Conservation (phyloP, 2,113 vertebrate genomes). For the Tachuris rubrigastra region DNA sequence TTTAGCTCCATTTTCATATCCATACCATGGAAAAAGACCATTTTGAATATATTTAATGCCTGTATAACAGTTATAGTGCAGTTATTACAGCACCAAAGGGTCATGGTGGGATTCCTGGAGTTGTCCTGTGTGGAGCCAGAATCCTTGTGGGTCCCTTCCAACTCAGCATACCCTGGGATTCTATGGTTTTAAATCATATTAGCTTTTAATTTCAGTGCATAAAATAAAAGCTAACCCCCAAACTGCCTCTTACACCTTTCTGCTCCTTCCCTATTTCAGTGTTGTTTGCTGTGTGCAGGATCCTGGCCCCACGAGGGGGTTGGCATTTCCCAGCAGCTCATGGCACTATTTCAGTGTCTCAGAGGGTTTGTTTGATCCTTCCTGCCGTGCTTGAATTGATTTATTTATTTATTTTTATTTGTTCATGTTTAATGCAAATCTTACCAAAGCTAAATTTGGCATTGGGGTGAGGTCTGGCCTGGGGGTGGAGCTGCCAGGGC, state of each 20-base stretch:
- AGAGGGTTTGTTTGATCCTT: background rate
- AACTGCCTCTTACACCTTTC: background rate
- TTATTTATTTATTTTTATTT: background rate
- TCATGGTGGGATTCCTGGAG: background rate
- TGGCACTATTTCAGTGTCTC: background rate
- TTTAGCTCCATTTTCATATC: background rate
- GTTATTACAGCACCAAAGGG: background rate
- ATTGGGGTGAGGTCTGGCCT: background rate
- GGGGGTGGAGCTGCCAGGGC: background rate
- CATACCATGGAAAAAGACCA: background rate
- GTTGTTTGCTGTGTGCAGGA: background rate
- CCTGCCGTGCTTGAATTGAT: rapidly evolving
- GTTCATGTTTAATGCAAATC: background rate
- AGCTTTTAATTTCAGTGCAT: background rate
- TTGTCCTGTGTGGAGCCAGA: background rate
- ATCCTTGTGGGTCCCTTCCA: background rate
- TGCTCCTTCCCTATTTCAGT: background rate
- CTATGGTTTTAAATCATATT: background rate
- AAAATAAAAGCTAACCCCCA: background rate
- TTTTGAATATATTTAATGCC: background rate
- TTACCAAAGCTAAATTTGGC: background rate
- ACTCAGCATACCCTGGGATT: background rate
- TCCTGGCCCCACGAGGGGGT: background rate
- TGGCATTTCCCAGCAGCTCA: background rate
- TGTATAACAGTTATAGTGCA: background rate